Conservation (phyloP, 2,888 invertebrate genomes). For the Matsumyia berberina region DNA sequence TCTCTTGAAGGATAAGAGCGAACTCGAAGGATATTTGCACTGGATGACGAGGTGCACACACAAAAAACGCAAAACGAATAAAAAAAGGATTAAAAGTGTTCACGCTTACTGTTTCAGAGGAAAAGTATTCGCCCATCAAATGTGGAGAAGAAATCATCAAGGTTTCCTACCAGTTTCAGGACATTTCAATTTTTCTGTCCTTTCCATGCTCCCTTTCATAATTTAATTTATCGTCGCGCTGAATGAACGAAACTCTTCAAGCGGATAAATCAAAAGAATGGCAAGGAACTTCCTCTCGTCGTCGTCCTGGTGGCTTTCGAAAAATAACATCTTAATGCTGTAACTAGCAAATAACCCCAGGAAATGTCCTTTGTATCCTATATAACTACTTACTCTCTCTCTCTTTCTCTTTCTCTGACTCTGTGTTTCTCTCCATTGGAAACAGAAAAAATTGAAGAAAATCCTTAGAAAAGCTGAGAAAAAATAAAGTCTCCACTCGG, state of each 20-base stretch:
- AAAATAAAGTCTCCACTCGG: slow-evolving; percentile 18
- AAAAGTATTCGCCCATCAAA: slow-evolving; percentile 26
- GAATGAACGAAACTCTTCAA: slow-evolving; percentile 34
- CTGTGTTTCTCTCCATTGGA: too few species aligned
- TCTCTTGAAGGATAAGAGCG: slow-evolving; percentile 69
- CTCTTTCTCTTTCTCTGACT: too few species aligned
- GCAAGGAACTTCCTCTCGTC: neutral
- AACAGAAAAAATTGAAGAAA: slow-evolving; percentile 12
- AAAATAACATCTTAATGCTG: slow-evolving; percentile 55
- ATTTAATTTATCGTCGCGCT: slow-evolving; percentile 56
- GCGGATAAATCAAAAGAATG: slow-evolving; percentile 45
- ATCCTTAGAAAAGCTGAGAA: slow-evolving; percentile 14
- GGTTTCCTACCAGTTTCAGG: slow-evolving; percentile 11
- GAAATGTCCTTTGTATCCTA: slow-evolving; percentile 59
- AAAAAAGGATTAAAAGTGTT: slow-evolving; percentile 39
- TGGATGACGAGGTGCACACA: slow-evolving; percentile 27
- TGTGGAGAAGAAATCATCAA: slow-evolving; percentile 34
- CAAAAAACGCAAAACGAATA: neutral
- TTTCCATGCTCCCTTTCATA: slow-evolving; percentile 41
- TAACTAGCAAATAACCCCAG: slow-evolving; percentile 54
- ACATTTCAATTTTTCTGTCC: too few species aligned
- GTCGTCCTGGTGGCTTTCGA: neutral
- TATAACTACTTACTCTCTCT: neutral
- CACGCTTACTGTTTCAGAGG: slow-evolving; percentile 40
- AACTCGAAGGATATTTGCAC: slow-evolving; percentile 58